Evolutionary conservation across 2,797 vertebrate genomes (phyloP).

Genomic region (Artibeus lituratus): DNA sequence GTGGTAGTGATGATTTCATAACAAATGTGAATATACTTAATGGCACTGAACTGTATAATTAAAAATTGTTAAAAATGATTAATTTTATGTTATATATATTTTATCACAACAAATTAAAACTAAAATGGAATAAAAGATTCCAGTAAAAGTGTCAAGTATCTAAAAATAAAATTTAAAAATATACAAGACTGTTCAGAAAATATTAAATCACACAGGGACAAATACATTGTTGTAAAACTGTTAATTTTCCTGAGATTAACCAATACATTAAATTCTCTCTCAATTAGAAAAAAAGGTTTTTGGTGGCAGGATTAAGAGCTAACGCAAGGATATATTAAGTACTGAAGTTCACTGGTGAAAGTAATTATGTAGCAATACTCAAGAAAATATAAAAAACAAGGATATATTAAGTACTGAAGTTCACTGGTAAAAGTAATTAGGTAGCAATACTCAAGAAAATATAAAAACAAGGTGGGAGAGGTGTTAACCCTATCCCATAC

Average conservation of each 20-base stretch:
- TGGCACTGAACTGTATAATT: neutral
- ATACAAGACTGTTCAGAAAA: slow-evolving; percentile 1
- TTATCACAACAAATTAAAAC: neutral
- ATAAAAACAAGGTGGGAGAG: neutral
- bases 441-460: neutral
- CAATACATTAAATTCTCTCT: neutral
- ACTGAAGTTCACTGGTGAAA: neutral
- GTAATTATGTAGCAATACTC: neutral
- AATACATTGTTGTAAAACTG: neutral
- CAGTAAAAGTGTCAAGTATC: neutral
- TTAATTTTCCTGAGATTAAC: slow-evolving; percentile 1
- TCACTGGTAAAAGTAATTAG: neutral
- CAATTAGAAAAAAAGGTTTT: neutral
- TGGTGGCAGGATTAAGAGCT: neutral
- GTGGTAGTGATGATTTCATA: neutral
- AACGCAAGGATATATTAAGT: neutral
- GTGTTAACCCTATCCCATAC: neutral
- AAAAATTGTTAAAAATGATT: neutral
- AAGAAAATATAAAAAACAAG: slow-evolving; percentile 30
- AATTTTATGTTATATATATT: neutral
- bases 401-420: neutral
- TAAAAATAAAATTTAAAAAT: slow-evolving; percentile 4
- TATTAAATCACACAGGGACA: neutral
- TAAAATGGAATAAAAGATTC: neutral
- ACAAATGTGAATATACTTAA: neutral